Evolutionary conservation across 2,888 invertebrate species (phyloP), one percentile per base, ranked within the genome.

Genomic region (Pristionchus fissidentatus): DNA sequence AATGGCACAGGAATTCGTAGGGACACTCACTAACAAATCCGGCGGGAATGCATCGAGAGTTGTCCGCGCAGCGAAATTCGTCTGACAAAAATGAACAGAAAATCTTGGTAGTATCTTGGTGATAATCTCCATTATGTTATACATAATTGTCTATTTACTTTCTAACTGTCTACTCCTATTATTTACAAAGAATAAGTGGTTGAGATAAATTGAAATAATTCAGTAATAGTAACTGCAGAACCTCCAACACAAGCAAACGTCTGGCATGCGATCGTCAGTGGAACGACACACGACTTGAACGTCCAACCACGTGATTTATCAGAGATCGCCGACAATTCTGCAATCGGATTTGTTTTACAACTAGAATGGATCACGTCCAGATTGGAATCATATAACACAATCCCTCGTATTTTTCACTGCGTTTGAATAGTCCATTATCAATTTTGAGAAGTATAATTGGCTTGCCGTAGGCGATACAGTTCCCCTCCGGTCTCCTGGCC

Each of bases 11-110:
- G 8, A n/a, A 5, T 19, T 8, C 19, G 19, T n/a, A n/a, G n/a
- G n/a, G n/a, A n/a, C n/a, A 66, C 66, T 66, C 8, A 70, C 70
- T 41, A 70, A 70, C 70, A 19, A 70, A 70, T 1, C 26, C 10
- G 8, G 3, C 26, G 10, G 32, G 70, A n/a, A 70, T 70, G 41
- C 70, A 70, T 26, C 10, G 3, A 0, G 70, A 70, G 43, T 70
- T 70, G 26, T 70, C 70, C 26, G 41, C 70, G 70, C 70, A 70
- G 43, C 70, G 70, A 70, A 70, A 70, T 26, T 70, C 70, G 43
- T 70, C 70, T 70, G 43, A 70, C 38, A 35, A 10, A 2, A 10
- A 5, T 0, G 35, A 19, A 62, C 38, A n/a, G 55, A 55, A 19
- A 22, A 55, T 55, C 10, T 7, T 35, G n/a, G n/a, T n/a, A n/a